These are phyloP conservation scores for Drosophila neoperkinsi DNA, from an alignment of 2,888 invertebrate species.

Conservation along the genomic window DNA sequence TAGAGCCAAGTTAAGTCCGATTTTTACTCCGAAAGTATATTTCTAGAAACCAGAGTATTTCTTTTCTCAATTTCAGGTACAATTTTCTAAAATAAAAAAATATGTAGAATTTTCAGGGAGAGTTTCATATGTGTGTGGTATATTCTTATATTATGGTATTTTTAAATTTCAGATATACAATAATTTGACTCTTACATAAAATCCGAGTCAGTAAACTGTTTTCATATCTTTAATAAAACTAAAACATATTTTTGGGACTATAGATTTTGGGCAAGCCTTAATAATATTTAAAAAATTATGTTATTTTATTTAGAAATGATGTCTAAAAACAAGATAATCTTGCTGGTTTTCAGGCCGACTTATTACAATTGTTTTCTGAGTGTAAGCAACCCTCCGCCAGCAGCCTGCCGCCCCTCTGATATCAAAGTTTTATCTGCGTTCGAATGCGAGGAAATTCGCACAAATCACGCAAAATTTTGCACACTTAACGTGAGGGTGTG, in stretches of 20 bases:
- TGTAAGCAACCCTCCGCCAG: conserved; percentile 59
- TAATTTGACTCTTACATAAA: too few relatives aligned
- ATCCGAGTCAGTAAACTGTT: too few relatives aligned
- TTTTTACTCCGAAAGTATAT: not conserved
- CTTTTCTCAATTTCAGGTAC: not conserved
- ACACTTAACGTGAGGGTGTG: conserved; percentile 71
- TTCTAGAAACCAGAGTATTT: not conserved
- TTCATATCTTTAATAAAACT: too few relatives aligned
- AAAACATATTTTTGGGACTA: too few relatives aligned
- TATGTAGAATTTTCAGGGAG: too few relatives aligned
- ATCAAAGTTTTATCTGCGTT: conserved; percentile 58
- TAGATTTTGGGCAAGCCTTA: too few relatives aligned
- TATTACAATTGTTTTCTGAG: not conserved
- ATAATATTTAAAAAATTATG: not conserved
- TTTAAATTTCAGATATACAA: too few relatives aligned
- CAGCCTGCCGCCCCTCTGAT: conserved; percentile 10
- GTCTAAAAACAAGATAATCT: too few relatives aligned
- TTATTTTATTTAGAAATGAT: too few relatives aligned
- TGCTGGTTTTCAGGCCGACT: not conserved
- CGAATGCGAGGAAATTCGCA: conserved; percentile 71
- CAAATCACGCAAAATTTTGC: conserved; percentile 80
- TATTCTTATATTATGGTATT: too few relatives aligned
- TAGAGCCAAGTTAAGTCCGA: not conserved
- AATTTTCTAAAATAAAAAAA: too few relatives aligned
- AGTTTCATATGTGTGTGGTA: too few relatives aligned